A percentile compares a stretch with the other conserved stretches of the same genome.
Evolutionary conservation across 2,797 vertebrate genomes (phyloP).

Genomic region (Pseudomugil gertrudae): DNA sequence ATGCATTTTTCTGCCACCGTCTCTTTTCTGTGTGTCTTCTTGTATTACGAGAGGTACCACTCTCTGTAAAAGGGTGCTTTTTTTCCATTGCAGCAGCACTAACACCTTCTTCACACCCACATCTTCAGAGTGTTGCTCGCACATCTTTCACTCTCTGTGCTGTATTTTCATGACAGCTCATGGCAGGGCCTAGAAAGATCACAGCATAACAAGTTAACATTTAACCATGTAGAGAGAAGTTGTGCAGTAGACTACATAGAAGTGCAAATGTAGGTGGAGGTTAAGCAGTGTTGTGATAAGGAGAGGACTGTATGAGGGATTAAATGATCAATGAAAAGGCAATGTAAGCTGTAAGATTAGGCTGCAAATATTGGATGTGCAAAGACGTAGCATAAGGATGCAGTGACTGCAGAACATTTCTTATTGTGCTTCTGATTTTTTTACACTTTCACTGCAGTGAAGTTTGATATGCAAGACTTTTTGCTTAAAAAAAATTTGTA

Average conservation of each 20-base stretch:
- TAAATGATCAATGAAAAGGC: conserved; percentile 1
- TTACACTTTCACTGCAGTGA: not conserved
- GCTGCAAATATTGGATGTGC: conserved; percentile 2
- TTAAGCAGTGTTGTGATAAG: conserved; percentile 17
- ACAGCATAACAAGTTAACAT: conserved; percentile 55
- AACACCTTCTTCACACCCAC: conserved; percentile 74
- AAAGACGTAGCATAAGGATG: not conserved
- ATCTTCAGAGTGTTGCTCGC: conserved; percentile 64
- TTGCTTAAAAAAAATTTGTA: not conserved
- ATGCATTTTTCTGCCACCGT: conserved; percentile 8
- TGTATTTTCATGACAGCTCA: conserved; percentile 56
- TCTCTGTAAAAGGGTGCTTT: conserved; percentile 40
- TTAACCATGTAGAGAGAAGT: conserved; percentile 44
- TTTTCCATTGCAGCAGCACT: conserved; percentile 55
- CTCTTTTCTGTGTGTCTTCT: not conserved
- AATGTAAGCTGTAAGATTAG: not conserved
- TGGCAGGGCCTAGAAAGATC: conserved; percentile 42
- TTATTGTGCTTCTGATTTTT: not conserved
- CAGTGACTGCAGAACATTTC: not conserved
- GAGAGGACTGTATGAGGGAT: conserved; percentile 4
- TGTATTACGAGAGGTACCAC: conserved; percentile 28
- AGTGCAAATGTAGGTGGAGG: conserved; percentile 37
- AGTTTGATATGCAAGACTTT: not conserved
- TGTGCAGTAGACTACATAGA: conserved; percentile 24
- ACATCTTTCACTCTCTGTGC: conserved; percentile 51